Evolutionary conservation across 2,888 invertebrate genomes (phyloP), one percentile per base, ranked within the genome.

Genomic region (Hartigia nigra): DNA sequence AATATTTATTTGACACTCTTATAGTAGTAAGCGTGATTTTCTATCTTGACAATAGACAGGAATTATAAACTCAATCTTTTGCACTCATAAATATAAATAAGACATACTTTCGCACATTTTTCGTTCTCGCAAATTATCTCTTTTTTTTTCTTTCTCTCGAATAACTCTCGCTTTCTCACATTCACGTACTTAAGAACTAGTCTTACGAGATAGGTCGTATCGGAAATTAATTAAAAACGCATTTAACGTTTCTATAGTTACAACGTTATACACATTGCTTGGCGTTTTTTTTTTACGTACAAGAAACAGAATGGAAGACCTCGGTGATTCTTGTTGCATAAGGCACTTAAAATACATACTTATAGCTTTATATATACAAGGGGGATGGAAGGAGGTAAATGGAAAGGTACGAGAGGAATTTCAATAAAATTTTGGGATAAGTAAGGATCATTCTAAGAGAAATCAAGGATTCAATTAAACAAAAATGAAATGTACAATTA

Each of bases 271-370:
- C 14, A 37, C 74, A 23, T 74, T 39, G 78, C 74, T 75, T 72
- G 69, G 78, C 76, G 70, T 69, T 79, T 79, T 72, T 76, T 69
- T 79, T 79, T 72, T 76, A 79, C 76, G 76, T 79, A 76, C 78
- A 86, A 86, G 87, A 90, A 90, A 91, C 88, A 88, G 84, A 90
- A 90, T 91, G 91, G 91, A 91, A 91, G 91, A 91, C 91, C 84
- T 89, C 86, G 88, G 90, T 91, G 91, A 91, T 91, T 91, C 90
- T 91, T 91, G 91, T 91, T 91, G 91, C 88, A 86, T 90, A 91
- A 91, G 91, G 91, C 91, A 91, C 91, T 91, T 91, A 91, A 88
- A 83, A 85, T 81, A 83, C 77, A 79, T 86, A 87, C 86, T 76
- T 85, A 87, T 86, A 86, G 12, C n/a, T 76, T 55, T 76, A 77